Base-by-base conservation (phyloP, 1,140 invertebrate genomes). In the Brachionus plicatilis region DNA sequence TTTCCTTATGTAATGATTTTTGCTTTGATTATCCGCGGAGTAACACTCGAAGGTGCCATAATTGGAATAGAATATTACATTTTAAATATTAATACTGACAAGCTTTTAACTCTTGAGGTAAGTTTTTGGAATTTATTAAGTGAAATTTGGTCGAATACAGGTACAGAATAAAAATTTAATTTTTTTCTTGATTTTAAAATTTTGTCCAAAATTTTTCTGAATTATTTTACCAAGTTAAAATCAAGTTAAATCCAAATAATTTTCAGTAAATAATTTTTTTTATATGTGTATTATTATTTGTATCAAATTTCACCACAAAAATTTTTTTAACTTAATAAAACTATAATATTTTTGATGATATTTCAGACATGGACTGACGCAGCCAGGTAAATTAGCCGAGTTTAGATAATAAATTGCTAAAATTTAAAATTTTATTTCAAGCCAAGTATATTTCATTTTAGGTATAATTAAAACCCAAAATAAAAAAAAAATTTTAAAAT, bases 1-100 rank as follows among this genome's bases (percentile, higher is more conserved):
- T 84, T 84, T 76, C 83, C 83, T 37, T 84, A 84, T 43, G 41
- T 84, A 24, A 60, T 72, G 68, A 75, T 84, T n/a, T 75, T 84
- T 24, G 83, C 83, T 20, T 45, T 84, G 27, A 75, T 76, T 11
- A 76, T 84, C 33, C 33, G 83, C 12, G 83, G 83, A 20, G 45
- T 56, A 3, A 84, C 83, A 37, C 14, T 84, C 0, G 45, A 72
- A 43, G 83, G 83, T 5, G 83, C 83, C 6, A 12, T 50, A 8
- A 29, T 41, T 37, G 83, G 83, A 17, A 75, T 84, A 14, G 24
- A 78, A 56, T 75, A 75, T 60, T 84, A 84, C 43, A 84, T 84
- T 17, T 75, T 53, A 66, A 56, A 75, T 12, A 53, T 53, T 5
- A 84, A 75, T 76, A 47, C 24, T 8, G 60, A 75, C 12, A 72